These are phyloP conservation scores for Mus pahari DNA, from an alignment of 2,113 vertebrate species.

Conservation along the genomic window DNA sequence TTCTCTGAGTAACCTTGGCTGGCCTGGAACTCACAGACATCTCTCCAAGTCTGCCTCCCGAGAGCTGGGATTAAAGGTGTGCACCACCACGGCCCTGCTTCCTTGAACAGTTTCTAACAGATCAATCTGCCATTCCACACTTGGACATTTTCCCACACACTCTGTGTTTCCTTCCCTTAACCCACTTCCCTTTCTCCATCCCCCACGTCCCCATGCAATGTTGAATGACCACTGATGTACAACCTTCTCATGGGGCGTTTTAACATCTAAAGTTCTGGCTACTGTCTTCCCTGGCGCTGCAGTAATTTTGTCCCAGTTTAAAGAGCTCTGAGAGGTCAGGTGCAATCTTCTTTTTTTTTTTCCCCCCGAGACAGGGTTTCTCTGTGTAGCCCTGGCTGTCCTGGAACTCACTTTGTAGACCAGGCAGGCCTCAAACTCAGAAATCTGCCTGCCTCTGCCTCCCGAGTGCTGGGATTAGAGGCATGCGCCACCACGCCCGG, in stretches of 20 bases:
- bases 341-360: background rate
- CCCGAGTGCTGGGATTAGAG: too few species aligned
- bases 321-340: background rate
- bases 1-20: background rate
- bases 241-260: background rate
- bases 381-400: too few species aligned
- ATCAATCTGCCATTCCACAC: background rate
- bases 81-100: background rate
- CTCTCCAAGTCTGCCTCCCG: background rate
- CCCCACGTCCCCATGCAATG: background rate
- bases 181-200: background rate
- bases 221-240: background rate
- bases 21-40: background rate
- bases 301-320: background rate
- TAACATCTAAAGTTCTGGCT: background rate
- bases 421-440: too few species aligned
- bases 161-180: conserved; percentile 27
- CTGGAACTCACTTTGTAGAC: too few species aligned
- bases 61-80: background rate
- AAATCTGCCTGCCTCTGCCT: too few species aligned
- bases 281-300: background rate
- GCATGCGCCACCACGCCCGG: too few species aligned
- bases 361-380: too few species aligned
- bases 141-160: background rate
- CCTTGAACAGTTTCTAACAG: background rate